Percentiles rank a stretch among this genome's conserved stretches.
Evolutionary conservation across 2,888 invertebrate genomes (phyloP).

Genomic region (Galeruca laticollis): DNA sequence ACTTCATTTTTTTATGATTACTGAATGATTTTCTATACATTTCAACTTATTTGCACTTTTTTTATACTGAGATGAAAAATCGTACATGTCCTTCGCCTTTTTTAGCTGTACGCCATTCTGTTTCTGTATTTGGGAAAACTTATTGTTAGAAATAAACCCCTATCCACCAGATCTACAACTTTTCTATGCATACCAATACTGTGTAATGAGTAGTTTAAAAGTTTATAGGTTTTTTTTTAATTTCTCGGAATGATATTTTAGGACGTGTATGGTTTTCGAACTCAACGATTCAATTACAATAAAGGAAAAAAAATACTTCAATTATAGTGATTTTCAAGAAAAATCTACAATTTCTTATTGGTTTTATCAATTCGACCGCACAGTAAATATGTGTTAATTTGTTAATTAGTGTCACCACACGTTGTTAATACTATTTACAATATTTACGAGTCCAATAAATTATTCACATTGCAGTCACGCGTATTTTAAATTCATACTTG

Average conservation of each 20-base stretch:
- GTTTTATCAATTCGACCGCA: no score
- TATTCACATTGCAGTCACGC: background rate
- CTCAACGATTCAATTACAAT: background rate
- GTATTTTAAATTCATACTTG: slow-evolving; percentile 11
- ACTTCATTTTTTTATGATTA: no score
- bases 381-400: no score
- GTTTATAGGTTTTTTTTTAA: background rate
- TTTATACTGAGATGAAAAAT: background rate
- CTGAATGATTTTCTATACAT: background rate
- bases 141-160: no score
- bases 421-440: no score
- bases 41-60: background rate
- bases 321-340: no score
- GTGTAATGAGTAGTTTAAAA: background rate
- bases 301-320: no score
- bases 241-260: background rate
- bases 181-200: background rate
- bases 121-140: no score
- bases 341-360: no score
- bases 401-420: no score
- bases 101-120: no score
- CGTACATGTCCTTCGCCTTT: background rate
- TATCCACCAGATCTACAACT: background rate
- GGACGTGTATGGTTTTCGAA: background rate
- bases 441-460: no score